phyloP scores from a whole-genome alignment of 2,797 vertebrate genomes.

The Pristis pectinata region DNA sequence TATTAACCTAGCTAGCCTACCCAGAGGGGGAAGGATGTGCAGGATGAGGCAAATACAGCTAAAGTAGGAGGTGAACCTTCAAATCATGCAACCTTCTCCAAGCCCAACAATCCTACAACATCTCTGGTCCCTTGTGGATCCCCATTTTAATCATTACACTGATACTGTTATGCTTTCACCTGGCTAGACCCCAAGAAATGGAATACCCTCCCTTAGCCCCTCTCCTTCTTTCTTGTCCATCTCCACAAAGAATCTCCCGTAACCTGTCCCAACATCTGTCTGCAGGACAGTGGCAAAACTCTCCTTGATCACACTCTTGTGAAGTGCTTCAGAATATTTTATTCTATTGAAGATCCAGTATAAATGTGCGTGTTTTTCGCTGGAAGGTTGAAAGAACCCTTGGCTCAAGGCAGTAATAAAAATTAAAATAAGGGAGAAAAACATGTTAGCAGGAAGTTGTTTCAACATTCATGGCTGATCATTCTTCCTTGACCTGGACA shows the following conservation, averaged over 20 bases:
- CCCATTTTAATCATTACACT: neutral
- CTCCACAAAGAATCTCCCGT: neutral
- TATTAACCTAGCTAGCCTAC: too few relatives aligned
- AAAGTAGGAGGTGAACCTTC: neutral
- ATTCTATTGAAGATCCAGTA: neutral
- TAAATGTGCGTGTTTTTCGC: neutral
- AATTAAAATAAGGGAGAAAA: neutral
- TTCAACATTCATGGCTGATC: neutral
- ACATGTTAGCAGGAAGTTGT: constrained; percentile 7
- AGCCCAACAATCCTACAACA: neutral
- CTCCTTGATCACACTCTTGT: neutral
- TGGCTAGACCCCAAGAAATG: neutral
- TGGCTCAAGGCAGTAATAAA: neutral
- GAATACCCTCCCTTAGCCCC: neutral
- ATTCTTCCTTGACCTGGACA: neutral
- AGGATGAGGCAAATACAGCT: neutral
- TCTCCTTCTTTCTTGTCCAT: neutral
- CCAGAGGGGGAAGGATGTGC: too few relatives aligned
- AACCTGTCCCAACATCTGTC: neutral
- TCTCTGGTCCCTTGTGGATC: neutral
- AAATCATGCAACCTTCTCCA: neutral
- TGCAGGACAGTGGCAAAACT: neutral
- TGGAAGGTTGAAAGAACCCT: neutral
- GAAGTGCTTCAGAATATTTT: neutral
- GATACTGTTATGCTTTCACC: neutral